Evolutionary conservation across 1,140 invertebrate species (phyloP), one percentile per base, ranked within the genome.

Genomic region (Atta texana): DNA sequence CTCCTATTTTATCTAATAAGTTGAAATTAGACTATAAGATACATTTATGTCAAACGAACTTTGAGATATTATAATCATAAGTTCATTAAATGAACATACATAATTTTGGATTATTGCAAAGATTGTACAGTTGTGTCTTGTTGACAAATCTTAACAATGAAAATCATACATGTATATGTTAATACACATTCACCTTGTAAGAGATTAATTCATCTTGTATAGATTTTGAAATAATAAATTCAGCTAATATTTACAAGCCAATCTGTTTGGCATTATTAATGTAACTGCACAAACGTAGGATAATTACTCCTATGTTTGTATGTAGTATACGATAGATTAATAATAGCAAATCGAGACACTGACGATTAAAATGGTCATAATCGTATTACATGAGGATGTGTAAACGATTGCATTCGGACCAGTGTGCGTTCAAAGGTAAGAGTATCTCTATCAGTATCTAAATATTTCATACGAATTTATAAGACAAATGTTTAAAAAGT

Each of bases 101-200:
- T 49, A 87, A 71, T 85, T 53, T 86, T 88, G 76, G 87, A 57
- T 87, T 87, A 91, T 71, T 21, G 44, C 84, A 86, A 64, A 86
- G 71, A 68, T 82, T 89, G 80, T 89, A 88, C 77, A 89, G 57
- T 57, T 88, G 31, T 64, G 53, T 87, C 75, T 78, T 81, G 53
- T 80, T 66, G 53, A 12, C 49, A 80, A 78, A 80, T 64, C 69
- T 87, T 59, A 39, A 80, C 51, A 5, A 80, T 61, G 68, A 57
- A 44, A 49, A 55, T 49, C 8, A 2, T 75, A 77, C 21, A 34
- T 85, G 51, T 51, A 77, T 51, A 57, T 71, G 34, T 72, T 82
- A 74, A 51, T 44, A 39, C 55, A 61, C 55, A 31, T 31, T 68
- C 57, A 39, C 34, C 85, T 74, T 89, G 68, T 88, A 76, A 75